Evolutionary conservation across 2,888 invertebrate genomes (phyloP).

Genomic region (Monoplex corrugatus): DNA sequence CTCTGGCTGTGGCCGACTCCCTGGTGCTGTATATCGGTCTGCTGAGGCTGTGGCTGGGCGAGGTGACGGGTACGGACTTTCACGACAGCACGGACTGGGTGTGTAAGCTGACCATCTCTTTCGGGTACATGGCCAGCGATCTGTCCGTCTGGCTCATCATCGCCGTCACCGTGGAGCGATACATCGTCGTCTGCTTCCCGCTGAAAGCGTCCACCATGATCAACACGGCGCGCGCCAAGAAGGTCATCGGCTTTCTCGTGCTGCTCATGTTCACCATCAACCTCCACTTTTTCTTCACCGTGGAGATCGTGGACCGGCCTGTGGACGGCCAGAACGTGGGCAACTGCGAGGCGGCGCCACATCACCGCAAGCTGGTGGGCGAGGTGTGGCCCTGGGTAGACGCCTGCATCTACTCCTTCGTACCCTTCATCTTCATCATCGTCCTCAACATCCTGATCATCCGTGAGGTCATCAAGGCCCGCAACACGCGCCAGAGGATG

Average conservation of each 20-base stretch:
- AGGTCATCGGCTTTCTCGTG: conserved; percentile 69
- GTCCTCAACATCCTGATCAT: conserved; percentile 78
- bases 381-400: conserved; percentile 79
- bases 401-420: conserved; percentile 74
- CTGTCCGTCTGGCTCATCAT: conserved; percentile 80
- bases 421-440: conserved; percentile 74
- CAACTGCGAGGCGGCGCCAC: conserved; percentile 60
- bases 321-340: conserved; percentile 56
- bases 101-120: conserved; percentile 74
- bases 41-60: conserved; percentile 76
- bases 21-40: conserved; percentile 78
- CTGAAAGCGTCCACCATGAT: conserved; percentile 75
- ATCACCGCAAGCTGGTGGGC: conserved; percentile 62
- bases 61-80: conserved; percentile 72
- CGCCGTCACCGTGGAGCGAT: conserved; percentile 79
- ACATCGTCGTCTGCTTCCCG: conserved; percentile 79
- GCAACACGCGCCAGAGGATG: conserved; percentile 46
- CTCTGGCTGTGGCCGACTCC: conserved; percentile 78
- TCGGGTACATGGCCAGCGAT: conserved; percentile 76
- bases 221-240: conserved; percentile 71
- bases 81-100: conserved; percentile 70
- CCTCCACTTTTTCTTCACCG: conserved; percentile 77
- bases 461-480: conserved; percentile 70
- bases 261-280: conserved; percentile 72
- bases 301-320: conserved; percentile 61